Evolutionary conservation across 2,113 vertebrate species (phyloP).

Genomic region (Peucedramus taeniatus): DNA sequence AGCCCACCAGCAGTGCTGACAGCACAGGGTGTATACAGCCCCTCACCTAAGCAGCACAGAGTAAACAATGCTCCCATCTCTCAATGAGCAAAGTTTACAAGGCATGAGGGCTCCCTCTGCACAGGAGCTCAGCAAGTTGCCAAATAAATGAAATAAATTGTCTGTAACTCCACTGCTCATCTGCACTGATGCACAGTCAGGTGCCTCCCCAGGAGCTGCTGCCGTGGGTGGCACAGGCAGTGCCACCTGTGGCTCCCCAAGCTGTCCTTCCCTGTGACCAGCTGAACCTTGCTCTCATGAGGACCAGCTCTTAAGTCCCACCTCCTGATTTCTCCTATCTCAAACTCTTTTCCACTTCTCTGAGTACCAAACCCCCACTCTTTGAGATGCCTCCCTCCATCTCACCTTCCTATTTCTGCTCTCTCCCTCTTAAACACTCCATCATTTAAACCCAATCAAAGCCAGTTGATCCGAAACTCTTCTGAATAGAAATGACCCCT

Average conservation of each 20-base stretch:
- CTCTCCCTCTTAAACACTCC: slow-evolving; percentile 44
- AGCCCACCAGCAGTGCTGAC: background rate
- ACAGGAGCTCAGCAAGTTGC: background rate
- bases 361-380: background rate
- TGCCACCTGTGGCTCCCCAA: background rate
- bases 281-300: background rate
- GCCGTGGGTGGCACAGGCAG: rapidly evolving
- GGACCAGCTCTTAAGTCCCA: background rate
- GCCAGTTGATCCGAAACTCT: slow-evolving; percentile 47
- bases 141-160: background rate
- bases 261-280: background rate
- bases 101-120: rapidly evolving
- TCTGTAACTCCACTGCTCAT: background rate
- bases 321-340: background rate
- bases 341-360: slow-evolving; percentile 12
- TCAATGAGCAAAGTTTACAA: background rate
- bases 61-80: background rate
- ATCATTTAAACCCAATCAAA: slow-evolving; percentile 55
- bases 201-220: background rate
- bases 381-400: background rate
- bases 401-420: background rate
- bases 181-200: background rate
- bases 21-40: background rate
- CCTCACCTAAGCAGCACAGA: rapidly evolving
- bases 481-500: slow-evolving; percentile 51